A percentile compares a stretch with the other conserved stretches of the same genome.
phyloP scores from a whole-genome alignment of 2,888 invertebrate genomes.

The Lacanobia wlatinum region DNA sequence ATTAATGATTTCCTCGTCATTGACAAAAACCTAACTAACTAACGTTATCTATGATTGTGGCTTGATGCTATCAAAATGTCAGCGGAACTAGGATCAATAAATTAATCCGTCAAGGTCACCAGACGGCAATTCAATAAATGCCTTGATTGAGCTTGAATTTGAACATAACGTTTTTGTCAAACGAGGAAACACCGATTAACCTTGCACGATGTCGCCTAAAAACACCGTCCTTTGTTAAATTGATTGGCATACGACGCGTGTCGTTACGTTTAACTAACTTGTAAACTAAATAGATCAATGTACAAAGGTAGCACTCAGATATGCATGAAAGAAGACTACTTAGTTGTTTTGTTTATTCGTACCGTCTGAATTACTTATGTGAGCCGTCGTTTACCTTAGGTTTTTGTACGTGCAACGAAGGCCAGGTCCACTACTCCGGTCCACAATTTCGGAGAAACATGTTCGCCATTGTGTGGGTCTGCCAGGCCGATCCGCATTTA shows the following conservation, averaged over 20 bases:
- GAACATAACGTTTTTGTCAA: slow-evolving; percentile 65
- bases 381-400: slow-evolving; percentile 78
- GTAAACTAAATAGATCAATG: slow-evolving; percentile 59
- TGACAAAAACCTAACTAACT: not conserved
- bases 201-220: slow-evolving; percentile 68
- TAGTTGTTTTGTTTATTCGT: slow-evolving; percentile 79
- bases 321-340: slow-evolving; percentile 79
- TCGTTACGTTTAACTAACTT: slow-evolving; percentile 62
- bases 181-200: slow-evolving; percentile 68
- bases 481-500: slow-evolving; percentile 78
- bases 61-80: slow-evolving; percentile 53
- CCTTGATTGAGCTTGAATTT: slow-evolving; percentile 45
- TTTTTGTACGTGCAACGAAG: slow-evolving; percentile 72
- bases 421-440: slow-evolving; percentile 72
- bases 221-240: slow-evolving; percentile 66
- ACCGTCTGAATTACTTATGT: slow-evolving; percentile 81
- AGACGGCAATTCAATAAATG: slow-evolving; percentile 51
- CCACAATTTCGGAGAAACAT: slow-evolving; percentile 78
- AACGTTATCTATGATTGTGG: slow-evolving; percentile 21
- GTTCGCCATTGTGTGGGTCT: slow-evolving; percentile 73
- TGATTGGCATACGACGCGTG: slow-evolving; percentile 55
- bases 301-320: slow-evolving; percentile 72
- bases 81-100: slow-evolving; percentile 45
- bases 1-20: slow-evolving; percentile 8
- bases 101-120: slow-evolving; percentile 57